These are phyloP conservation scores for Neoseiulus cucumeris DNA, from an alignment of 1,140 invertebrate species.

Conservation along the genomic window DNA sequence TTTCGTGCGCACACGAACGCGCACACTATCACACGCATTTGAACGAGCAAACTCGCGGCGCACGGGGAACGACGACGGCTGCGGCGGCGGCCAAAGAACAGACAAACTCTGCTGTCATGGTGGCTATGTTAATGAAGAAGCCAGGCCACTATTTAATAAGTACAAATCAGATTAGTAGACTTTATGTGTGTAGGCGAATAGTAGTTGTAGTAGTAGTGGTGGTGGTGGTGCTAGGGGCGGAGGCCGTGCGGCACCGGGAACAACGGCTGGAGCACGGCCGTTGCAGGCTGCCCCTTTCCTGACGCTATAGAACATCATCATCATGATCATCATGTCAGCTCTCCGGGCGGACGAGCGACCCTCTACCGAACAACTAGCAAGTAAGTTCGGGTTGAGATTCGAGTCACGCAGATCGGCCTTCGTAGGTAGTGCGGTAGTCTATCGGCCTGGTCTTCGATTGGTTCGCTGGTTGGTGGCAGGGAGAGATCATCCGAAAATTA, in stretches of 20 bases:
- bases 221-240: background rate
- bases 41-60: background rate
- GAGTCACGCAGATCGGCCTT: background rate
- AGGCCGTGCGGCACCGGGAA: background rate
- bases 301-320: no score
- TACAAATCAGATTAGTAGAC: slow-evolving; percentile 11
- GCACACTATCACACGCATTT: background rate
- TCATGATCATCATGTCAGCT: no score
- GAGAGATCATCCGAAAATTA: slow-evolving; percentile 11
- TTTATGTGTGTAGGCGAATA: slow-evolving; percentile 6
- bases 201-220: background rate
- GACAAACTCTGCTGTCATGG: background rate
- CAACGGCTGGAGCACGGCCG: no score
- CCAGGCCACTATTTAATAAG: slow-evolving; percentile 8
- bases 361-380: no score
- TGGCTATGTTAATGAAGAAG: slow-evolving; percentile 9
- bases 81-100: no score
- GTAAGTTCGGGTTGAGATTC: background rate
- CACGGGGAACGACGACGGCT: no score
- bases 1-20: background rate
- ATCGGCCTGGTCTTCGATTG: background rate
- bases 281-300: no score
- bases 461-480: background rate
- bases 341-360: no score
- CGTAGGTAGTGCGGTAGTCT: no score